Percentiles rank a stretch among this genome's conserved stretches.
Evolutionary conservation across 2,888 invertebrate species (phyloP).

Genomic region (Neria commutata): DNA sequence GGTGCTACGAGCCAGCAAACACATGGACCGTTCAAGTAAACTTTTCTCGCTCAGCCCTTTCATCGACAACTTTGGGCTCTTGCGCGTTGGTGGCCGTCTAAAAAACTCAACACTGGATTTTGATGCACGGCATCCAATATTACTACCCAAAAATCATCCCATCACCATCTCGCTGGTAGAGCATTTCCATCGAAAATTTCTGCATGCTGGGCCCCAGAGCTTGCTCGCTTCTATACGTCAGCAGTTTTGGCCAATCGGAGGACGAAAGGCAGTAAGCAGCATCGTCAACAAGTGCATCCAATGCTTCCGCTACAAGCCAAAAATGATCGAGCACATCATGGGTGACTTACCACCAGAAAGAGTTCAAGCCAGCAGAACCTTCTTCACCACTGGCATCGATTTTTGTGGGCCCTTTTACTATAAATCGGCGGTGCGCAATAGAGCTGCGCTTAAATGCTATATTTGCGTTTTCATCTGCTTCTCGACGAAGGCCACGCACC

Average conservation of each 20-base stretch:
- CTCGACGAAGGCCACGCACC: constrained; percentile 27
- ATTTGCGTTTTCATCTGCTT: constrained; percentile 31
- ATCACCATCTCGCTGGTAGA: constrained; percentile 2
- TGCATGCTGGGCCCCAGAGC: constrained; percentile 19
- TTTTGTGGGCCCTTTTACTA: constrained; percentile 26
- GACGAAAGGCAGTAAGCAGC: constrained; percentile 12
- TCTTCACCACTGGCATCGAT: constrained; percentile 23
- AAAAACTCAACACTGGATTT: constrained; percentile 17
- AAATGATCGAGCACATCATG: constrained; percentile 17
- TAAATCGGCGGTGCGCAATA: constrained; percentile 11
- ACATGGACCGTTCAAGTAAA: constrained; percentile 8
- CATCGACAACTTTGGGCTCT: constrained; percentile 17
- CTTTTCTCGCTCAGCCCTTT: constrained; percentile 21
- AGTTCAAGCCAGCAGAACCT: constrained; percentile 5
- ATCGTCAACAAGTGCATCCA: constrained; percentile 13
- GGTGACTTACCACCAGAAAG: constrained; percentile 10
- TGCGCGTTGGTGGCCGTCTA: constrained; percentile 22
- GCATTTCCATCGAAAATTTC: constrained; percentile 7
- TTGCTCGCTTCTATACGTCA: constrained; percentile 8
- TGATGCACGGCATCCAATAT: constrained; percentile 20
- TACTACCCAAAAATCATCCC: constrained; percentile 17
- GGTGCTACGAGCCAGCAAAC: constrained; percentile 4
- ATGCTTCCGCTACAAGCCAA: constrained; percentile 17
- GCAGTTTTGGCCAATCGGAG: constrained; percentile 29
- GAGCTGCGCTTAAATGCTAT: constrained; percentile 14